Base-by-base conservation (phyloP, 2,797 vertebrate genomes). In the Anguilla anguilla region DNA sequence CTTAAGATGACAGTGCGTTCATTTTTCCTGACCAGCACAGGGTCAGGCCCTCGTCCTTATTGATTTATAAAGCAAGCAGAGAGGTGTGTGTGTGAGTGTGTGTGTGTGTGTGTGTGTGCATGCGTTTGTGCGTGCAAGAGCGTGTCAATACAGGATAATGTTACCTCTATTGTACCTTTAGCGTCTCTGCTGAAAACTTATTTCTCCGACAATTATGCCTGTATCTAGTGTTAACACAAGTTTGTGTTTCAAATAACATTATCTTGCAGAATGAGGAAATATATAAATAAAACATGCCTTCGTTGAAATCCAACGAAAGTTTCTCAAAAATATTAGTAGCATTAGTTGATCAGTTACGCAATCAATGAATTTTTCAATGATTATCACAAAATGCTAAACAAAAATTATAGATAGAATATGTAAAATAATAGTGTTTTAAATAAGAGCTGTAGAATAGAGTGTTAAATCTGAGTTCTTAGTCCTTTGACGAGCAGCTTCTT, bases 341-440 rank as follows among this genome's bases (percentile, higher is more conserved):
- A 61, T 61, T 61, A 61, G 19, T 61, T 51, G 85, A 64, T 86
- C 61, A 86, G 51, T 86, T 28, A 51, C 22, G 25, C 64, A 61
- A 49, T 49, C 85, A 69, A 64, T 49, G 43, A 51, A 51, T 51
- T 46, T 51, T 61, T 72, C 9, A n/a, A 72, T 6, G 4, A 28
- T 77, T 31, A 31, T 31, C 31, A 31, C 31, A 31, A 31, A 31
- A 31, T 31, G 31, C 31, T 5, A 28, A 35, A 77, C 2, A 74
- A 7, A 77, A 35, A 15, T 31, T 28, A 31, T 3, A 31, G 49
- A 51, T 51, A 51, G 0, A 51, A 9, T 51, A 9, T 51, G 49
- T 51, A 51, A 51, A 51, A 51, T 51, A 51, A 51, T 6, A 6
- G 49, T 6, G 5, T 51, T 51, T 51, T 6, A 51, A 51, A 51